Evolutionary conservation across 2,113 vertebrate species (phyloP).

Genomic region (Hylia prasina): DNA sequence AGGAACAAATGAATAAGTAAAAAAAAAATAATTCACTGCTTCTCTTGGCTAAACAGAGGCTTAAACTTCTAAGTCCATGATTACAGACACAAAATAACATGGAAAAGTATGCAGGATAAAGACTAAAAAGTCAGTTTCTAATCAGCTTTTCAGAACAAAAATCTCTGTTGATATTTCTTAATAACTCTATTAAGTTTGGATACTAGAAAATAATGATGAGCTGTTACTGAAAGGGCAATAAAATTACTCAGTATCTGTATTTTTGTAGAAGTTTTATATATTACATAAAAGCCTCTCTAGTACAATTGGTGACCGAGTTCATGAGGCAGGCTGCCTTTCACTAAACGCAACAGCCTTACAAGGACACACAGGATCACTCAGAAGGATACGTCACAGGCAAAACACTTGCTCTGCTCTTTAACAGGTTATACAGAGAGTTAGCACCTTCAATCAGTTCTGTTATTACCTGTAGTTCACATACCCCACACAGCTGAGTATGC

Average conservation of each 20-base stretch:
- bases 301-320: background rate
- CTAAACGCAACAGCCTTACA: background rate
- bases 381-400: background rate
- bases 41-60: background rate
- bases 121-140: background rate
- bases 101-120: background rate
- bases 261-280: background rate
- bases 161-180: background rate
- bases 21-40: background rate
- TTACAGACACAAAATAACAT: background rate
- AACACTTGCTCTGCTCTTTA: background rate
- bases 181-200: background rate
- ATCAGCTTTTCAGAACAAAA: background rate
- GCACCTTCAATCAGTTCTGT: background rate
- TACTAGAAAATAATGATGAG: background rate
- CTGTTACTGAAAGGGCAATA: background rate
- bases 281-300: background rate
- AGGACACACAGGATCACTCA: background rate
- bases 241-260: background rate
- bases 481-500: background rate
- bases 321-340: background rate
- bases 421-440: background rate
- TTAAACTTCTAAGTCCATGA: background rate
- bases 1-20: background rate
- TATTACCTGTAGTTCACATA: background rate